Evolutionary conservation across 2,113 vertebrate genomes (phyloP), one percentile per base, ranked within the genome.

Genomic region (Labeo rohita): DNA sequence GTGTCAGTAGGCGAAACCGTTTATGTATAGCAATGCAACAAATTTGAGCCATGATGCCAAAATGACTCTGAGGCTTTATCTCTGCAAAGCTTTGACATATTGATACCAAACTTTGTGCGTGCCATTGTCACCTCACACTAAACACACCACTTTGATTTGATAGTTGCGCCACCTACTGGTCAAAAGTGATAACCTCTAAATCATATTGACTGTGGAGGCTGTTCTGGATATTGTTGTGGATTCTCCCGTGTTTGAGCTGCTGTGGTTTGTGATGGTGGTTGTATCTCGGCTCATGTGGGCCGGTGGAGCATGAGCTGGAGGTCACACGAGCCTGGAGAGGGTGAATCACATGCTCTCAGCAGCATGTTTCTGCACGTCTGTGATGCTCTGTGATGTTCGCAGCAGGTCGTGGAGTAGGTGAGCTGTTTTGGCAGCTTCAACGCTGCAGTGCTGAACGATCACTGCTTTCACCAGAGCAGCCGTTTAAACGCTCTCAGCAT

Each of bases 321-420:
- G 56, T 59, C 56, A 59, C 56, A 2, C 21, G 21, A 59, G 56
- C 18, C 56, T n/a, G 18, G 23, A 28, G 61, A 65, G 61, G 61
- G 61, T 65, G 61, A 65, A 65, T 65, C 61, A 65, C 61, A 65
- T 65, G 61, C 23, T 28, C 61, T 28, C n/a, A 28, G 61, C 23
- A 4, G 61, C 23, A n/a, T 9, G 23, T 28, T 63, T 63, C 61
- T 63, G 59, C 59, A 61, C 8, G 21, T 23, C 59, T 66, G 23
- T 28, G 28, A 65, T 12, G 43, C 12, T 74, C 18, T n/a, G 72
- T 74, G 72, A 74, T 74, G 72, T 49, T 50, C n/a, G n/a, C 72
- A 45, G 39, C 72, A 6, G 72, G 70, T 73, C 70, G 9, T 45
- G n/a, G 4, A 52, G n/a, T 16, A 18, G 45, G 47, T 77, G 61